phyloP scores from a whole-genome alignment of 2,888 invertebrate genomes.

The Pomacea canaliculata region DNA sequence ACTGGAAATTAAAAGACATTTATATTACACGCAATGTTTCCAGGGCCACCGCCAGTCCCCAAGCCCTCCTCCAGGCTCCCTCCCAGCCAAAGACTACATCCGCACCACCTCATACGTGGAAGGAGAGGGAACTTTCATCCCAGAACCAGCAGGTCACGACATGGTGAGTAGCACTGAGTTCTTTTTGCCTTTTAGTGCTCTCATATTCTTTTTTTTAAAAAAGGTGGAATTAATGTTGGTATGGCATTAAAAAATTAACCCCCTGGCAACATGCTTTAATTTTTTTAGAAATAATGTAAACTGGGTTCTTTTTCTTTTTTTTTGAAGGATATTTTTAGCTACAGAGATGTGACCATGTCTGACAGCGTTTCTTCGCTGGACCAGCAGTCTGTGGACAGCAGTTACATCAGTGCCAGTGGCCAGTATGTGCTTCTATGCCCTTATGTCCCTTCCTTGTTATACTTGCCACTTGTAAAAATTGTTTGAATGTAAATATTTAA shows the following conservation, averaged over 20 bases:
- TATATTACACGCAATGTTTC: not conserved
- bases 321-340: conserved; percentile 13
- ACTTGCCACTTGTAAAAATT: not conserved
- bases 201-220: too few species aligned
- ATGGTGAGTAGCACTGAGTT: conserved; percentile 24
- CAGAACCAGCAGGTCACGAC: conserved; percentile 33
- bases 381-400: conserved; percentile 49
- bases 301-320: not conserved
- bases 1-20: too few species aligned
- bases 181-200: too few species aligned
- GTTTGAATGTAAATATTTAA: not conserved
- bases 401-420: conserved; percentile 59
- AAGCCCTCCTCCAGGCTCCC: conserved; percentile 61
- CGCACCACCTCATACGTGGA: conserved; percentile 32
- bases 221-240: too few species aligned
- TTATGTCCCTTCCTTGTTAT: not conserved
- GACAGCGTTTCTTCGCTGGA: conserved; percentile 50
- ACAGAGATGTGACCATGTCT: conserved; percentile 35
- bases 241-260: too few species aligned
- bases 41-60: conserved; percentile 46
- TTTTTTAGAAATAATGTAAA: too few species aligned
- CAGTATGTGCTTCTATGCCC: conserved; percentile 36
- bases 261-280: too few species aligned
- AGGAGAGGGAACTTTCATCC: conserved; percentile 46
- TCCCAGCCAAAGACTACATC: conserved; percentile 49